Evolutionary conservation across 2,888 invertebrate species (phyloP), one percentile per base, ranked within the genome.

Genomic region (Caenorhabditis becei): DNA sequence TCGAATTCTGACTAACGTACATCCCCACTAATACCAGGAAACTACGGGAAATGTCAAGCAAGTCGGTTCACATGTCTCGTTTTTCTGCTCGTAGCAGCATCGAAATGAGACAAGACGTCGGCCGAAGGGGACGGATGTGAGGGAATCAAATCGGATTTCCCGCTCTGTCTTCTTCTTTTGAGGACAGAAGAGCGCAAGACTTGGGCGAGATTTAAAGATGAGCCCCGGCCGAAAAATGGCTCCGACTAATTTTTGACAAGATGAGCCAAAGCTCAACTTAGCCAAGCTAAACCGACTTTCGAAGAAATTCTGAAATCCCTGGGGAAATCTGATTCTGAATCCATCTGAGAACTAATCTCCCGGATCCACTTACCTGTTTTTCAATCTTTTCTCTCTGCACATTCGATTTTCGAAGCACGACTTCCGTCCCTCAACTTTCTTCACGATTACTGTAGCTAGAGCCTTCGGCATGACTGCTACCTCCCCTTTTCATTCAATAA

Each of bases 131-230:
- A 5, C n/a, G 63, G 51, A 58, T 47, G 26, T 26, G 32, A 23
- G 41, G 37, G 49, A 72, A 72, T 72, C 74, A 74, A 74, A 74
- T 74, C 74, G 74, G 66, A 74, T 74, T 74, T 74, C 74, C 74
- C 53, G 18, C 56, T 62, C 53, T 63, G 47, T 72, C 37, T 63
- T 62, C 56, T 53, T 37, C 58, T 69, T 49, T 53, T 35, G 32
- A 32, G 32, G 44, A 53, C 56, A 58, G 37, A 69, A 62, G 24
- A 47, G 51, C 35, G 28, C 44, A 77, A 67, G 65, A 65, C 65
- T 61, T 58, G 20, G 23, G 18, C n/a, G 20, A 67, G 54, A 32
- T 28, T 51, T 49, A 56, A 65, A 28, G 54, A 26, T 41, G 59
- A 53, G 28, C 28, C 56, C 26, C 56, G 8, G 35, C 49, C 4